These are phyloP conservation scores for Embiotoca jacksoni DNA, from an alignment of 2,113 vertebrate species.

Conservation along the genomic window DNA sequence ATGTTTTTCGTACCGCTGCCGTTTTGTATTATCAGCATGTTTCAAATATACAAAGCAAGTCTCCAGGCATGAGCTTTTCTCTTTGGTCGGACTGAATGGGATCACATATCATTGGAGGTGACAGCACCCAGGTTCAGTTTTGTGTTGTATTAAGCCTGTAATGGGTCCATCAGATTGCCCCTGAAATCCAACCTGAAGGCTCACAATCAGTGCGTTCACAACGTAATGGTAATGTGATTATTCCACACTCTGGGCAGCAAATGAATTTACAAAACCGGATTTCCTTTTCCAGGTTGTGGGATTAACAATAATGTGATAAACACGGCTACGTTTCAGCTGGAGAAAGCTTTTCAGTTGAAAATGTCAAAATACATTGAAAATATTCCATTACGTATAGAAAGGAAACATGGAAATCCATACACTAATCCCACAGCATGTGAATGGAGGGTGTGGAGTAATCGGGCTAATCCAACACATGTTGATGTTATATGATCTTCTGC, in stretches of 20 bases:
- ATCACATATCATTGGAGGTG: slow-evolving; percentile 6
- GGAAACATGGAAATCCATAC: not conserved
- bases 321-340: not conserved
- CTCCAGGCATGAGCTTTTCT: slow-evolving; percentile 10
- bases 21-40: slow-evolving; percentile 2
- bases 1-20: not conserved
- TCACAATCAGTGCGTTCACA: slow-evolving; percentile 17
- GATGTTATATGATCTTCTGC: not conserved
- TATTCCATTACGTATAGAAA: not conserved
- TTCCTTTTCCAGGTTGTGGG: slow-evolving; percentile 39
- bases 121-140: slow-evolving; percentile 6
- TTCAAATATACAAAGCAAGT: slow-evolving; percentile 12
- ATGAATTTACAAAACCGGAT: slow-evolving; percentile 29
- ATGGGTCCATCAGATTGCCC: slow-evolving; percentile 22
- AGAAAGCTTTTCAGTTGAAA: slow-evolving; percentile 12
- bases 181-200: slow-evolving; percentile 16
- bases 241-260: slow-evolving; percentile 29
- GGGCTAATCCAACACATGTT: not conserved
- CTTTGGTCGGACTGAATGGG: not conserved
- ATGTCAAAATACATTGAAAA: slow-evolving; percentile 3
- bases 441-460: not conserved
- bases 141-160: not conserved
- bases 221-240: slow-evolving; percentile 37
- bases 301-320: not conserved
- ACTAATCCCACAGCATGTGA: not conserved